phyloP scores from a whole-genome alignment of 2,797 vertebrate genomes.

The Coregonus ussuriensis region DNA sequence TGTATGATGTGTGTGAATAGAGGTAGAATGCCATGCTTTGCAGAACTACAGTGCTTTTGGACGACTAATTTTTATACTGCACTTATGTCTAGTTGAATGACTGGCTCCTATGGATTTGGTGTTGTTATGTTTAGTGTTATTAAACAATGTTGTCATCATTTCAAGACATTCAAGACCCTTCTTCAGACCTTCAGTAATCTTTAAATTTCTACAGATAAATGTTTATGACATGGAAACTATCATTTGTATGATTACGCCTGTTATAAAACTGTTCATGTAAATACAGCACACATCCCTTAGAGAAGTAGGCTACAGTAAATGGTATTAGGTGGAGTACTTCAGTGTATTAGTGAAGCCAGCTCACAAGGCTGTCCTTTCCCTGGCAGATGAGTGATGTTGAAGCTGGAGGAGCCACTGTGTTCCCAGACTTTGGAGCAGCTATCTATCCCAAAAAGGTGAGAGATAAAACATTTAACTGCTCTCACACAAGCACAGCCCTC shows the following conservation, averaged over 20 bases:
- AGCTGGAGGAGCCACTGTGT: constrained; percentile 95
- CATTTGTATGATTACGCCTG: neutral
- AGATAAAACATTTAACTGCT: neutral
- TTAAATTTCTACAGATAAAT: neutral
- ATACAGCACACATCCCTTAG: neutral
- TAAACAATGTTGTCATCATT: neutral
- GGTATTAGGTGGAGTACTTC: neutral
- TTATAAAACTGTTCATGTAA: neutral
- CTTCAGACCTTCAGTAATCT: neutral
- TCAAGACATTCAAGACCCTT: neutral
- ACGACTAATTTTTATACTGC: neutral
- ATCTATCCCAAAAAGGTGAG: constrained; percentile 92
- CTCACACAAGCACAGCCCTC: neutral
- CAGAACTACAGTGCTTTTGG: neutral
- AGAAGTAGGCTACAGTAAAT: neutral
- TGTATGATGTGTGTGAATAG: neutral
- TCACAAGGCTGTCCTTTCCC: neutral
- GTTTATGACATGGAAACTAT: neutral
- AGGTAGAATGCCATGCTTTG: neutral
- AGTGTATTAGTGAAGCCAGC: neutral
- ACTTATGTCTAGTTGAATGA: neutral
- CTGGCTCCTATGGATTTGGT: neutral
- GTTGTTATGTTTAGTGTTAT: neutral
- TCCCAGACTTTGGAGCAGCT: constrained; percentile 93
- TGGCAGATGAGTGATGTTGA: constrained; percentile 95